Evolutionary conservation across 2,888 invertebrate genomes (phyloP), one percentile per base, ranked within the genome.

Genomic region (Drosophila diplacantha): DNA sequence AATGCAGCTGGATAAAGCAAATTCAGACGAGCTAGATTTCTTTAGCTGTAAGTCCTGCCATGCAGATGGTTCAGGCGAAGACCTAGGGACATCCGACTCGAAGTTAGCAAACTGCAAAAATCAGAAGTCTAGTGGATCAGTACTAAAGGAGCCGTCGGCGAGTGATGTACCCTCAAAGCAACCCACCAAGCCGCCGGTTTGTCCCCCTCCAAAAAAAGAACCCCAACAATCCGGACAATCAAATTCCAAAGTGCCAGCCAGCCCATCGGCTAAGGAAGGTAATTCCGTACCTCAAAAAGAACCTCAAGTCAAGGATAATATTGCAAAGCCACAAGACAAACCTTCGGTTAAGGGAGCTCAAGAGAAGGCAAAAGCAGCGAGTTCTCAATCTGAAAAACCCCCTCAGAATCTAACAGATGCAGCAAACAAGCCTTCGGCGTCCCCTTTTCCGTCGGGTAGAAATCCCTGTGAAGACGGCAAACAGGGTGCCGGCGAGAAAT

Each of bases 11-110:
- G 11, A 9, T 2, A 20, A 2, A 20, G 16, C 0, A 0, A 12
- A 16, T 2, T 37, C 24, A 1, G n/a, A 14, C 6, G 3, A n/a
- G 0, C 54, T 14, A 6, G 16, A 53, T 16, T 9, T 55, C 6
- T 37, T 53, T 12, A 53, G 14, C 9, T 55, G 54, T 3, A 55
- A 55, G 20, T 11, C 4, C n/a, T 53, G 35, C 12, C 14, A 11
- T 14, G 54, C 22, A 11, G 9, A 35, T 0, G 7, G 6, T 9
- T 11, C 32, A 5, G 22, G 6, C 8, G 22, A 22, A 16, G 16
- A 20, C 2, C 16, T 14, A 18, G 22, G 2, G 3, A 3, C 12
- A 11, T 5, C 34, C 7, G 12, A 2, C 2, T 8, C 16, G 6
- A 14, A 14, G 9, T 14, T 29, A 7, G 5, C 3, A 3, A 22